A percentile compares a stretch with the other conserved stretches of the same genome.
phyloP scores from a whole-genome alignment of 2,888 invertebrate species.

The Aporophyla nigra region DNA sequence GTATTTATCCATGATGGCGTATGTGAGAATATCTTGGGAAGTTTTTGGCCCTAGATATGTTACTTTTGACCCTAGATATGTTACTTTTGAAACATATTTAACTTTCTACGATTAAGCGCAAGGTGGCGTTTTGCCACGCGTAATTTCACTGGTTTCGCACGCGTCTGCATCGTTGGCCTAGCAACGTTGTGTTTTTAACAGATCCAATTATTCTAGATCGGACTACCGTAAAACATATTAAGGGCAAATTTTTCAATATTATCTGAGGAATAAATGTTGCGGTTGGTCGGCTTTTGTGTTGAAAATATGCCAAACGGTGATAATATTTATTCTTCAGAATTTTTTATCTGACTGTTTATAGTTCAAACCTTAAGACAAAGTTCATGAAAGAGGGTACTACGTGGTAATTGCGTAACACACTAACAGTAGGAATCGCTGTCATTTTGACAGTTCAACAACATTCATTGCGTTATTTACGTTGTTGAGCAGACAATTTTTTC shows the following conservation, averaged over 20 bases:
- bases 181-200: not conserved
- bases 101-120: not conserved
- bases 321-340: not conserved
- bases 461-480: no score
- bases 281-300: not conserved
- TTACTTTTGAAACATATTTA: not conserved
- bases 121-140: not conserved
- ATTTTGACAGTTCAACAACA: no score
- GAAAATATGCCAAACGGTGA: not conserved
- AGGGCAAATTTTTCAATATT: not conserved
- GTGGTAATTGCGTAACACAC: no score
- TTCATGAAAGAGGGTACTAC: not conserved
- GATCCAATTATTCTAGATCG: not conserved
- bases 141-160: not conserved
- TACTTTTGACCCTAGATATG: no score
- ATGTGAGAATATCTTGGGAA: not conserved
- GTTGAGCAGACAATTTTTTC: no score
- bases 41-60: not conserved
- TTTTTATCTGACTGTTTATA: not conserved
- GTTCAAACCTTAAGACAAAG: not conserved
- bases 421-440: no score
- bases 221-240: not conserved
- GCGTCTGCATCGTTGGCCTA: not conserved
- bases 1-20: slow-evolving; percentile 17
- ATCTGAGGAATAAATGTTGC: not conserved